A percentile compares a stretch with the other conserved stretches of the same genome.
phyloP scores from a whole-genome alignment of 1,140 invertebrate species.

The Bombus huntii region DNA sequence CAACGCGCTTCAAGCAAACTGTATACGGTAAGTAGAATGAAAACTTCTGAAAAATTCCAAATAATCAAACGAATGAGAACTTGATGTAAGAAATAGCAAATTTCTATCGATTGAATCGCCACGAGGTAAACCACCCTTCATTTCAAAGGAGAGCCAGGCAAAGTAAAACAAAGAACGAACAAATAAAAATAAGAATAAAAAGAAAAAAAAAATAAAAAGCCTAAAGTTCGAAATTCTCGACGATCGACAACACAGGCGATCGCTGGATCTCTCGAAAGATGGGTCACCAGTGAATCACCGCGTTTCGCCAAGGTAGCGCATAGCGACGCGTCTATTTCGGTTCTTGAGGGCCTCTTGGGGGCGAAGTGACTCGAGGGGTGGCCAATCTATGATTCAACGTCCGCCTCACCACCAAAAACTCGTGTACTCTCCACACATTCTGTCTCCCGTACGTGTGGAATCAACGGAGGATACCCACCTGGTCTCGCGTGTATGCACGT shows the following conservation, averaged over 20 bases:
- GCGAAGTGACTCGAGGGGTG: conserved; percentile 49
- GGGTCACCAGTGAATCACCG: conserved; percentile 75
- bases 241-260: neutral
- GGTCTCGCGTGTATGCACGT: neutral
- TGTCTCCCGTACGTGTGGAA: neutral
- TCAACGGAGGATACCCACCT: conserved; percentile 17
- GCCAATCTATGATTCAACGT: conserved; percentile 70
- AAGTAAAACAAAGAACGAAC: neutral
- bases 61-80: neutral
- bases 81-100: neutral
- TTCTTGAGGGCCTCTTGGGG: conserved; percentile 53
- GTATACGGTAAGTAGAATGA: too few relatives aligned
- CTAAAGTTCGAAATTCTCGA: neutral
- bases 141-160: neutral
- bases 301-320: conserved; percentile 71
- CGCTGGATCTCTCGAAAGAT: conserved; percentile 60
- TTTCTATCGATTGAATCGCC: neutral
- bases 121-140: neutral
- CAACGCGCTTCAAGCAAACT: neutral
- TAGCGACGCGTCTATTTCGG: conserved; percentile 74
- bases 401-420: conserved; percentile 37
- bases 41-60: neutral
- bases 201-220: too few relatives aligned
- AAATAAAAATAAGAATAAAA: neutral
- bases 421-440: neutral